Base-by-base conservation (phyloP, 2,888 invertebrate species). In the Drosophila paracracens region DNA sequence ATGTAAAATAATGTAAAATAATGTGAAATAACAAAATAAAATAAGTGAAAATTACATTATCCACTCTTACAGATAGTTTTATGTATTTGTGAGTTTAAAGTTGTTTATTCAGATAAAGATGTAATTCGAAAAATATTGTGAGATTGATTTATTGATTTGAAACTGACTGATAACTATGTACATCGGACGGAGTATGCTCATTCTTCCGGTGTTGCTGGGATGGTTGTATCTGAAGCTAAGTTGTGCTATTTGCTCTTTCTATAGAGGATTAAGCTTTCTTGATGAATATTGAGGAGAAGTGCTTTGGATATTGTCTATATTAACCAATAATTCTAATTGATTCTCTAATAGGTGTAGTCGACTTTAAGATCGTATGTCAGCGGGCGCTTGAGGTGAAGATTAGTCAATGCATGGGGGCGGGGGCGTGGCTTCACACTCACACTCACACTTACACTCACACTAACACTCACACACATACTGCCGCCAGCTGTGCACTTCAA, bases 351-450 rank as follows among this genome's bases (percentile, higher is more conserved):
- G 0, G 18, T 50, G 10, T 4, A 11, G 10, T 10, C 27, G 48
- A 50, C 11, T 51, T 51, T 51, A n/a, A 10, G 27, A 50, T 27
- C 29, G 5, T 18, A 18, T 29, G 6, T 50, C 29, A 10, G 4
- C 5, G 43, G 29, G 11, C 29, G 50, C 10, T 29, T 18, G 29
- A 29, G 27, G 2, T 29, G 13, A 6, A n/a, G 1, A 1, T 18
- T 51, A 18, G 50, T 51, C n/a, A 51, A 29, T 51, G 11, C 50
- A 51, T 18, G 29, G n/a, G 51, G 50, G 50, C 61, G 64, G 60
- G 27, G 64, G 50, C 40, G 65, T 63, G 64, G 65, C 2, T 4
- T 8, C 16, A 46, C 16, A 4, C 25, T 25, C 16, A 4, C 21
- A 46, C 21, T 5, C 16, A 46, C 16, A 4, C 25, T 25, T 8